Evolutionary conservation across 2,888 invertebrate species (phyloP), one percentile per base, ranked within the genome.

Genomic region (Acanthopleura granulata): DNA sequence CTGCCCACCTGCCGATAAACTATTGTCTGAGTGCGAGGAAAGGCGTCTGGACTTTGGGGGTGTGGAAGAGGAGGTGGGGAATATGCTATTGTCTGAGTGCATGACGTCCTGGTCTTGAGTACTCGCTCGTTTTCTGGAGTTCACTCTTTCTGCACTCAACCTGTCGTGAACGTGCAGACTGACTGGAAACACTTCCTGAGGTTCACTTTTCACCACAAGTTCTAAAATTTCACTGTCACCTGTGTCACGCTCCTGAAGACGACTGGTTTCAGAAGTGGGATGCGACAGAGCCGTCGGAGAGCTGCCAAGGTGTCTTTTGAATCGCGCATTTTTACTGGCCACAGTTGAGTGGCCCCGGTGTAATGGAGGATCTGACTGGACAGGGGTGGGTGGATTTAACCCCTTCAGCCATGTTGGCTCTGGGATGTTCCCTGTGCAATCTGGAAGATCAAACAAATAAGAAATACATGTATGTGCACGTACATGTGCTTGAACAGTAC

Each of bases 351-450:
- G n/a, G 57, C n/a, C n/a, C 12, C 18, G n/a, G 22, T 18, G n/a
- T 22, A 57, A n/a, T 6, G 18, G 18, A 57, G 12, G n/a, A 22
- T 22, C 29, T 66, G 25, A 27, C 14, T 66, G 66, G 22, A 27
- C 14, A 27, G 25, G 29, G 1, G 22, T 6, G 3, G 66, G 66
- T 22, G 66, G 66, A 14, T 66, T 15, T 6, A 66, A 6, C 16
- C 66, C 66, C 25, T 66, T 66, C 66, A 66, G 29, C 66, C 66
- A 66, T 22, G 66, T 22, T 22, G 66, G 66, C 25, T 66, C 66
- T 16, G 66, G 66, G 22, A 27, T 27, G 66, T 22, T 27, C 27
- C 66, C 66, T 27, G 66, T 66, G 25, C 66, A 66, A 66, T 66
- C 66, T 66, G 25, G 16, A 66, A 25, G 25, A 57, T 40, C 3